phyloP scores from a whole-genome alignment of 2,888 invertebrate genomes.

The Celastrina argiolus region DNA sequence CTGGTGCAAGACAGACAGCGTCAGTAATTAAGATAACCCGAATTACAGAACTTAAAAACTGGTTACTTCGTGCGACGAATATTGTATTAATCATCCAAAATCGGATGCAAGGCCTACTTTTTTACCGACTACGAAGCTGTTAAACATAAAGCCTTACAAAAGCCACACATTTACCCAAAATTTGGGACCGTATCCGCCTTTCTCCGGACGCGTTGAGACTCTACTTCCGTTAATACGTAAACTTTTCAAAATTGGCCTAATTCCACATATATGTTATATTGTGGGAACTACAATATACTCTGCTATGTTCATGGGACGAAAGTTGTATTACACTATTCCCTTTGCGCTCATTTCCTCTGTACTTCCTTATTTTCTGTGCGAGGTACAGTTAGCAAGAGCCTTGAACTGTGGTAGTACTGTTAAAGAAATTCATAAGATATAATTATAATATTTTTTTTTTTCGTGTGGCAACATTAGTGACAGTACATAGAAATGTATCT shows the following conservation, averaged over 20 bases:
- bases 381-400: not conserved
- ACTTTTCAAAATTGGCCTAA: conserved; percentile 1
- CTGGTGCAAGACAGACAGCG: too few relatives aligned
- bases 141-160: not conserved
- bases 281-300: not conserved
- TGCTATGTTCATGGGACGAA: not conserved
- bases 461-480: too few relatives aligned
- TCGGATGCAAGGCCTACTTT: too few relatives aligned
- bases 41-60: too few relatives aligned
- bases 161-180: not conserved
- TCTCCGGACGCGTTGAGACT: not conserved
- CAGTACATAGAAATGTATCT: too few relatives aligned
- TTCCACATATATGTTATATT: too few relatives aligned
- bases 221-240: not conserved
- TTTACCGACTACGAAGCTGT: too few relatives aligned
- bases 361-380: conserved; percentile 9
- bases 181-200: not conserved
- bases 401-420: not conserved
- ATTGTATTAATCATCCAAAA: too few relatives aligned
- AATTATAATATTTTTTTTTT: too few relatives aligned
- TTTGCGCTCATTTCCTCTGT: not conserved
- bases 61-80: too few relatives aligned
- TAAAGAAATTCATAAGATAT: not conserved
- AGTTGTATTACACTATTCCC: conserved; percentile 10
- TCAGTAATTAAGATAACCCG: too few relatives aligned